A percentile compares a stretch with the other conserved stretches of the same genome.
Evolutionary conservation across 1,140 invertebrate species (phyloP).

Genomic region (Brachionus sp.): DNA sequence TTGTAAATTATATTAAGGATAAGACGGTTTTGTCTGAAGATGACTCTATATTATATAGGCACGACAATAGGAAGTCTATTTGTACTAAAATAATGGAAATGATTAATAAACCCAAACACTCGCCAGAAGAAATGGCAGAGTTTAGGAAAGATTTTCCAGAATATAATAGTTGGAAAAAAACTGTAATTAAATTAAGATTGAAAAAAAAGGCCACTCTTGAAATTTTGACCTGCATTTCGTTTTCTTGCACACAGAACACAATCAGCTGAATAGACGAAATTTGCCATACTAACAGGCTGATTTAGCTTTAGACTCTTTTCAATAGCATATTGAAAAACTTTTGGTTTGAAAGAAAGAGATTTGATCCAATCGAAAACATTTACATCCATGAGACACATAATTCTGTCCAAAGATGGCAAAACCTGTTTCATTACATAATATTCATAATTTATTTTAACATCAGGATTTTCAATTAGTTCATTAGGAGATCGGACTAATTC

Average conservation of each 20-base stretch:
- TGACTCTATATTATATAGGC: too few species aligned
- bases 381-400: constrained; percentile 64
- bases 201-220: constrained; percentile 4
- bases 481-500: constrained; percentile 73
- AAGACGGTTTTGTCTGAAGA: too few species aligned
- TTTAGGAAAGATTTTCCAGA: too few species aligned
- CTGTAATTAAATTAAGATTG: too few species aligned
- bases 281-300: constrained; percentile 26
- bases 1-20: too few species aligned
- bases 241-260: constrained; percentile 38
- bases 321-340: neutral
- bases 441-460: constrained; percentile 72
- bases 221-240: neutral
- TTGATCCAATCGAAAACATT: constrained; percentile 44
- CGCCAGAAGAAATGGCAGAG: too few species aligned
- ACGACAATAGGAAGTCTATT: too few species aligned
- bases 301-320: neutral
- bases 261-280: constrained; percentile 30
- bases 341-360: constrained; percentile 24
- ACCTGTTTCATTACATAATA: constrained; percentile 91
- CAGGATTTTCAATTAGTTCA: constrained; percentile 68
- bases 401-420: constrained; percentile 81
- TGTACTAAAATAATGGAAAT: too few species aligned
- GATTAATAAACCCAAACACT: too few species aligned
- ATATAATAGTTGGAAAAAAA: too few species aligned